Evolutionary conservation across 2,888 invertebrate species (phyloP).

Genomic region (Ormyrus labotus): DNA sequence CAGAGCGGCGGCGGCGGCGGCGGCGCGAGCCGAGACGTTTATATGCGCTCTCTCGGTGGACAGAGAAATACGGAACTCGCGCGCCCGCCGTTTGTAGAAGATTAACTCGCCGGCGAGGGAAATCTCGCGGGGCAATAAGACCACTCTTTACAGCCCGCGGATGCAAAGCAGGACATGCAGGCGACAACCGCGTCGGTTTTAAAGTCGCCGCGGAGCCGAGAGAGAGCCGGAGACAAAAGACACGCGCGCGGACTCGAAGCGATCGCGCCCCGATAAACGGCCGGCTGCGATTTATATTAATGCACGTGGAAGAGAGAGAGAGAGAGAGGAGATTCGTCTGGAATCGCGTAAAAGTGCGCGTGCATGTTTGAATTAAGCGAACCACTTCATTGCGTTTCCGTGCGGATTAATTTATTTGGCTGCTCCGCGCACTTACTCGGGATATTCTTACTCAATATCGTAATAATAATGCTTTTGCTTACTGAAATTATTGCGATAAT

Average conservation of each 20-base stretch:
- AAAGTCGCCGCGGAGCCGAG: background rate
- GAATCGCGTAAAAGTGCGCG: conserved; percentile 32
- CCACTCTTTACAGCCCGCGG: conserved; percentile 17
- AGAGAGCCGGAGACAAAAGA: conserved; percentile 49
- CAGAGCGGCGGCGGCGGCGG: conserved; percentile 4
- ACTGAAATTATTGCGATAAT: no score
- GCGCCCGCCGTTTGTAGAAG: conserved; percentile 18
- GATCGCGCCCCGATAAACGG: conserved; percentile 39
- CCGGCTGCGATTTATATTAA: conserved; percentile 48
- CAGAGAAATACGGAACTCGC: conserved; percentile 40
- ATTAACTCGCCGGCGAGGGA: conserved; percentile 49
- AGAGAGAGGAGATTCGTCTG: conserved; percentile 27
- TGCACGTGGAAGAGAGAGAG: conserved; percentile 5
- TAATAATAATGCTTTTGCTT: no score
- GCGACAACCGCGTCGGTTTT: conserved; percentile 41
- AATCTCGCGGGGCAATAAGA: conserved; percentile 46
- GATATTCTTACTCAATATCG: no score
- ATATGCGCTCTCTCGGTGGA: background rate
- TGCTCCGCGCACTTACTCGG: no score
- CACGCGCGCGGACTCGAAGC: conserved; percentile 33
- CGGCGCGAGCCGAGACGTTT: conserved; percentile 26
- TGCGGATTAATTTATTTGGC: no score
- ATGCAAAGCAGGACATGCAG: conserved; percentile 47
- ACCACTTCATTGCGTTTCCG: conserved; percentile 18
- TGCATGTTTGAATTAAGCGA: conserved; percentile 24